Evolutionary conservation across 1,140 invertebrate genomes (phyloP), one percentile per base, ranked within the genome.

Genomic region (Tetraneura akinire): DNA sequence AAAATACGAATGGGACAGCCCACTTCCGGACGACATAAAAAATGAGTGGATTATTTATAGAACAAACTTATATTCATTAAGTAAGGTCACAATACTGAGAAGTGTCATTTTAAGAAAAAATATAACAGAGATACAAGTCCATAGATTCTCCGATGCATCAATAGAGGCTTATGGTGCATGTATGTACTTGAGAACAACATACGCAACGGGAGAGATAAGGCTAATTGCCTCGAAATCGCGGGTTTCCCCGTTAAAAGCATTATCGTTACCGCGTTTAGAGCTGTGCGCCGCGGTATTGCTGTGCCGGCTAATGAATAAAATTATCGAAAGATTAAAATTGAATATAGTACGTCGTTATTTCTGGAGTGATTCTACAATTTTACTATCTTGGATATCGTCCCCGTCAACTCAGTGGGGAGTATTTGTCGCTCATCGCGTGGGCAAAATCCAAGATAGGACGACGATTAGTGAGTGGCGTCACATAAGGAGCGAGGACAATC

Each of bases 281-380:
- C 82, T 89, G 13, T 85, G 83, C 62, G 86, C 84, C 11, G 87
- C 87, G 9, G 55, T 84, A 5, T 60, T 88, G 16, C 80, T 87
- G 8, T 83, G 85, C 13, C 82, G 84, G n/a, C 80, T 87, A 37
- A 37, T 85, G 37, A 47, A 82, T n/a, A 81, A 84, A 60, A 81
- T 86, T 5, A 37, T 29, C 51, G 16, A 29, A n/a, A 21, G 26
- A 16, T 21, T 82, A 60, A 21, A 74, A 51, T 62, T 73, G 8
- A 37, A 80, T 37, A 71, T 80, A 57, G 23, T 32, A 23, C 10
- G 21, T 42, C 16, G 14, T 14, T 64, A 64, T 37, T 29, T 47
- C n/a, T 82, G 81, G 80, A 42, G 26, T 55, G 74, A 82, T 60
- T 81, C 80, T 4, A 47, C 51, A n/a, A 80, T 81, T 18, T 51